phyloP scores from a whole-genome alignment of 2,888 invertebrate genomes.

The Melieria crassipennis region DNA sequence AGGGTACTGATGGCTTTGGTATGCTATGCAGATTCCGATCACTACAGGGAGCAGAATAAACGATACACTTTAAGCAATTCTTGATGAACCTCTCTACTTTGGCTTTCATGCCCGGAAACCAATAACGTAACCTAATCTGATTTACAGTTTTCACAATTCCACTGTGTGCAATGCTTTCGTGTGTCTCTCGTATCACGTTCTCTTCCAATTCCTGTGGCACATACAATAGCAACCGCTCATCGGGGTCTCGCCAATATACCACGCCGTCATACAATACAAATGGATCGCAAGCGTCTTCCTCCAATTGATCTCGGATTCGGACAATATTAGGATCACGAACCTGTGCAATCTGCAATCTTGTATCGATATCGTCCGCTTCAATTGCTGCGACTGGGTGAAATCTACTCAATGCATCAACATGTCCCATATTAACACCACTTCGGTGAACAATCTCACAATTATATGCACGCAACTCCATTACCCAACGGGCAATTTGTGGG shows the following conservation, averaged over 20 bases:
- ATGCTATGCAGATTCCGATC: not conserved
- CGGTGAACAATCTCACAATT: constrained; percentile 33
- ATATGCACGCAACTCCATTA: too few relatives aligned
- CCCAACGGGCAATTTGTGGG: too few relatives aligned
- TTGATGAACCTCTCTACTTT: constrained; percentile 16
- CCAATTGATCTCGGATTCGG: constrained; percentile 14
- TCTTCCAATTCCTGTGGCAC: constrained; percentile 31
- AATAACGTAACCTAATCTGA: constrained; percentile 21
- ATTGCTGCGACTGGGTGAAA: not conserved
- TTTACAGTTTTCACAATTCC: constrained; percentile 12
- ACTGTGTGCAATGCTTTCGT: not conserved
- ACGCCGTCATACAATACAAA: constrained; percentile 17
- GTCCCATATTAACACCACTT: constrained; percentile 14
- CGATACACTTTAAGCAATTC: constrained; percentile 28
- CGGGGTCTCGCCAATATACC: constrained; percentile 10
- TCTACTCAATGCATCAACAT: constrained; percentile 37
- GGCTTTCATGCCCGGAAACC: constrained; percentile 21
- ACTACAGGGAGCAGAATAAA: not conserved
- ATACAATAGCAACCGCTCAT: constrained; percentile 13
- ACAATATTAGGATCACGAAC: constrained; percentile 2
- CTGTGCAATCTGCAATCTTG: constrained; percentile 12
- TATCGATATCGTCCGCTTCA: constrained; percentile 17
- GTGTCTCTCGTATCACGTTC: constrained; percentile 18
- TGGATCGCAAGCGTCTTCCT: not conserved
- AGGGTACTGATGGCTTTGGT: constrained; percentile 5